Evolutionary conservation across 2,797 vertebrate species (phyloP).

Genomic region (Anguilla megastoma): DNA sequence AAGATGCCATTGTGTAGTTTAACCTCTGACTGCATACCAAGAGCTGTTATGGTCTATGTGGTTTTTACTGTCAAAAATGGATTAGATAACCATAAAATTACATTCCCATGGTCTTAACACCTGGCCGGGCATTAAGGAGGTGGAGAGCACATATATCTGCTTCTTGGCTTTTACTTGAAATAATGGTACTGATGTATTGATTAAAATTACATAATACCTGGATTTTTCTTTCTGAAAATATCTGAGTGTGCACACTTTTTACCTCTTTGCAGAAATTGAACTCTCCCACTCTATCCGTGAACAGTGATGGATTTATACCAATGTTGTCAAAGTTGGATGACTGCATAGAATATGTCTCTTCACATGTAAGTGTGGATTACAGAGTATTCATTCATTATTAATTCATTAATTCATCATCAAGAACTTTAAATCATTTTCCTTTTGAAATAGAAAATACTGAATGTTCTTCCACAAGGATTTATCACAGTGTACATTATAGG

Average conservation of each 20-base stretch:
- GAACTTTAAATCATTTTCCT: not conserved
- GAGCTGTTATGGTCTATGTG: not conserved
- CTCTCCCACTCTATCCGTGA: slow-evolving; percentile 92
- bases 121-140: not conserved
- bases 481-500: not conserved
- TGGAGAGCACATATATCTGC: not conserved
- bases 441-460: not conserved
- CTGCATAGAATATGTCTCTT: slow-evolving; percentile 94
- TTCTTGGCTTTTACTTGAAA: no score
- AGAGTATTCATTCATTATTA: not conserved
- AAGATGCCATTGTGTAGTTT: not conserved
- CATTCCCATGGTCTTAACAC: not conserved
- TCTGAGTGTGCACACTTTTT: slow-evolving; percentile 19
- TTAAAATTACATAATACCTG: not conserved
- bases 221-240: no score
- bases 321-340: slow-evolving; percentile 95
- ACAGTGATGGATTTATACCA: slow-evolving; percentile 95
- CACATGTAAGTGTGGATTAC: slow-evolving; percentile 82
- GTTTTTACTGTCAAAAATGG: not conserved
- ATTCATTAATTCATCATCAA: not conserved
- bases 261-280: slow-evolving; percentile 85
- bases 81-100: not conserved
- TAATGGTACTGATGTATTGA: not conserved
- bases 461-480: not conserved
- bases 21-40: not conserved